Conservation (phyloP, 2,888 invertebrate genomes). For the Papilio demoleus region DNA sequence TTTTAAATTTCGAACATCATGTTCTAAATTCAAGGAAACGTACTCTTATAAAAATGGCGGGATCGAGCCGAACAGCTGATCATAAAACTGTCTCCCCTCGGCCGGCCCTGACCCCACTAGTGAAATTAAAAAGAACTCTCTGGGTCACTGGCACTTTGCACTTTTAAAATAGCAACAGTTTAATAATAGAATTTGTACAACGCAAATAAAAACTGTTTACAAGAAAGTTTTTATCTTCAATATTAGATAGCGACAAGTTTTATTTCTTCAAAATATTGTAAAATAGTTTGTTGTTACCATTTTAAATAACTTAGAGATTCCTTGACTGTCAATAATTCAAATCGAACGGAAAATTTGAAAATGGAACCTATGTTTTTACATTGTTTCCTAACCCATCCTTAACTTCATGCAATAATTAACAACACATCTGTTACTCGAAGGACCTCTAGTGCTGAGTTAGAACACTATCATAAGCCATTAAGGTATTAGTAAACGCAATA, state of each 20-base stretch:
- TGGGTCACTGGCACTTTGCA: constrained; percentile 81
- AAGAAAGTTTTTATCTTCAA: constrained; percentile 22
- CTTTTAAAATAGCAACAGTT: constrained; percentile 61
- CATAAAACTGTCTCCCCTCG: constrained; percentile 76
- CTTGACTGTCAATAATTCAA: no score
- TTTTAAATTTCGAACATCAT: not conserved
- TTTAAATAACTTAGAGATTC: no score
- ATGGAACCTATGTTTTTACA: no score
- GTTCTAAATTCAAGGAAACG: constrained; percentile 36
- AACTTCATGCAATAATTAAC: no score
- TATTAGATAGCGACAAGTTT: not conserved
- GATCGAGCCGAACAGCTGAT: constrained; percentile 70
- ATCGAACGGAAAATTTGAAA: no score
- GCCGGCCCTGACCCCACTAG: constrained; percentile 81
- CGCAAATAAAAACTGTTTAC: constrained; percentile 34
- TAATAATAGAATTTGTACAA: constrained; percentile 47
- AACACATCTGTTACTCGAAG: not conserved
- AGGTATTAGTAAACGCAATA: not conserved
- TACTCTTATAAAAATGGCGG: constrained; percentile 41
- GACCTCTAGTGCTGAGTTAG: not conserved
- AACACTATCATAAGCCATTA: not conserved
- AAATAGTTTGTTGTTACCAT: not conserved
- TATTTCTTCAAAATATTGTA: not conserved
- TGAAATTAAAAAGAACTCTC: constrained; percentile 78
- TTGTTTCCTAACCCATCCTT: no score